Base-by-base conservation (phyloP, 2,888 invertebrate genomes). In the Dicyrtomina minuta region DNA sequence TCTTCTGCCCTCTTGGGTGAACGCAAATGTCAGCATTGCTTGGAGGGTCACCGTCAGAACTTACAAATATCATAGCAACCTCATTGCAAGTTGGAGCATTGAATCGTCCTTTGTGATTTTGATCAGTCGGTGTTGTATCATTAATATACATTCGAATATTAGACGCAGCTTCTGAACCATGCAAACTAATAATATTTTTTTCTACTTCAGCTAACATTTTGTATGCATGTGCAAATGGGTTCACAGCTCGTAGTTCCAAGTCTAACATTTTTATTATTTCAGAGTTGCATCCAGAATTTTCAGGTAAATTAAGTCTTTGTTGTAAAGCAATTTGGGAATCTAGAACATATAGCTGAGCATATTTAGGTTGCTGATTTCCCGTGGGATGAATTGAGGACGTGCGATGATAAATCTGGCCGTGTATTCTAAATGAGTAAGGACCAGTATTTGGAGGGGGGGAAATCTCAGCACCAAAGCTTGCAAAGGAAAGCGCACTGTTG, bases 141-240 rank as follows among this genome's bases (percentile, higher is more conserved):
- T n/a, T n/a, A n/a, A n/a, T n/a, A n/a, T n/a, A n/a, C n/a, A n/a
- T n/a, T n/a, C n/a, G n/a, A n/a, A n/a, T n/a, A n/a, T n/a, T n/a
- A n/a, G n/a, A n/a, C 8, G 8, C 24, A 12, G 20, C 2, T 51
- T 51, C 24, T 6, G 8, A 8, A 2, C 2, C 20, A 51, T 17
- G 51, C 5, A 51, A 22, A 51, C 12, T 22, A 8, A 12, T 49
- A 8, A 51, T 49, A 12, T 20, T n/a, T n/a, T n/a, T n/a, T n/a
- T 59, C 20, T 1, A 59, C 66, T 24, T 76, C 69, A 12, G 67
- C 59, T 71, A 79, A 69, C 74, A 74, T 73, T 66, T 73, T 74
- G 46, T 66, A 78, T 2, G 76, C 68, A 1, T 22, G 43, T 59
- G 59, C 43, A 41, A 22, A 41, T 1, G 33, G 10, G 22, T 43